Base-by-base conservation (phyloP, 2,888 invertebrate genomes). In the Eurois occulta region DNA sequence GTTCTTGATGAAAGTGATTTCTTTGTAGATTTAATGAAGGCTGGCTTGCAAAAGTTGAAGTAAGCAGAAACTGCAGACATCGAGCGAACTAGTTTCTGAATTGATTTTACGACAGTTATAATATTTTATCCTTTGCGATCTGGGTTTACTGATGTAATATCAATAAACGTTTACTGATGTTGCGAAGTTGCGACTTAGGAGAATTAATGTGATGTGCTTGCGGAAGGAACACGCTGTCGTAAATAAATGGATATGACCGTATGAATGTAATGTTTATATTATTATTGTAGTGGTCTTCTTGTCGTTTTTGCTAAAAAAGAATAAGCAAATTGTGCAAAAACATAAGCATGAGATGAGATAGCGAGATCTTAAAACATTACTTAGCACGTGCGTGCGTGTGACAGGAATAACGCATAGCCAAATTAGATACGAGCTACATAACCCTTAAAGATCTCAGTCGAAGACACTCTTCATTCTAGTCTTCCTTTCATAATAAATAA, bases 111-210 rank as follows among this genome's bases (percentile, higher is more conserved):
- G 69, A 72, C 55, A 62, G 74, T 62, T 74, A 5, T 69, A 41
- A 75, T 66, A 62, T 86, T 74, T 86, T 62, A 82, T 86, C 58
- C 2, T 38, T 35, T 52, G 65, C 46, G 28, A 32, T 71, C 60
- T 60, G 43, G 18, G n/a, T 38, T 79, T 79, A 58, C 62, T 77
- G 67, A 48, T n/a, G 71, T 68, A 55, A 78, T 72, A 81, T 68
- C 28, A 74, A 68, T 75, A 79, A 79, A 81, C 76, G 70, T 58
- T 84, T 84, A 85, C 80, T 64, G 62, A 18, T 74, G 21, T 80
- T 81, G 43, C 32, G n/a, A 75, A 75, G 48, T 78, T 78, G 65
- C 24, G 52, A 75, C 24, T 43, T 21, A 21, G 2, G n/a, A 71
- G 62, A 58, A 77, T 82, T 64, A 65, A 69, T 77, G 64, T 28